Evolutionary conservation across 2,888 invertebrate species (phyloP).

Genomic region (Meiosimyza decipiens): DNA sequence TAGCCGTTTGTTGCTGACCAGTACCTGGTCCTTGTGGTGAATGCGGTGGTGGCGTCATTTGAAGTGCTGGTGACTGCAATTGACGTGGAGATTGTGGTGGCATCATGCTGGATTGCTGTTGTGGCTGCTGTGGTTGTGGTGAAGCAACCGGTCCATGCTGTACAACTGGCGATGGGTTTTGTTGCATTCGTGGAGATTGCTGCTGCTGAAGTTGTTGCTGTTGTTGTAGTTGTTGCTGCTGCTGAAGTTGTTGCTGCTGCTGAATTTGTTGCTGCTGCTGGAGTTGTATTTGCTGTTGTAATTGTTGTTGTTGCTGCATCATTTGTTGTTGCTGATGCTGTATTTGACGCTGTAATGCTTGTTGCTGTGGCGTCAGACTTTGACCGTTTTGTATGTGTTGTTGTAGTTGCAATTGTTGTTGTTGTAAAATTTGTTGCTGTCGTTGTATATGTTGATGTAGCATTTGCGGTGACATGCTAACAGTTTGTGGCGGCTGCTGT

Average conservation of each 20-base stretch:
- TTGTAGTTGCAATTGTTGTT: constrained; percentile 59
- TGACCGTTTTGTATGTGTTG: constrained; percentile 61
- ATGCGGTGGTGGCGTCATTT: constrained; percentile 66
- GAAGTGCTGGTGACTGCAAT: constrained; percentile 64
- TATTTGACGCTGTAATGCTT: constrained; percentile 69
- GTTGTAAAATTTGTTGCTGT: constrained; percentile 60
- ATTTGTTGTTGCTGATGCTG: constrained; percentile 70
- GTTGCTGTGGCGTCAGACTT: constrained; percentile 59
- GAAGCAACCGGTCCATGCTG: constrained; percentile 61
- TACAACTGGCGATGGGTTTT: constrained; percentile 62
- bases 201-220: constrained; percentile 58
- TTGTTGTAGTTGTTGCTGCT: constrained; percentile 66
- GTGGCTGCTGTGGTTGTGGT: constrained; percentile 48
- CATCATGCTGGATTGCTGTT: constrained; percentile 52
- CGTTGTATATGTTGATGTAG: constrained; percentile 55
- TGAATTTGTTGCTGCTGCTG: constrained; percentile 48
- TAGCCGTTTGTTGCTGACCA: constrained; percentile 38
- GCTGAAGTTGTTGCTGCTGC: constrained; percentile 54
- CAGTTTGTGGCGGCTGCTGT: constrained; percentile 54
- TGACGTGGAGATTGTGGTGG: constrained; percentile 64
- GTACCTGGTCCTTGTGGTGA: constrained; percentile 54
- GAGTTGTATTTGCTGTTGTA: constrained; percentile 59
- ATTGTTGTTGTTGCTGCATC: constrained; percentile 66
- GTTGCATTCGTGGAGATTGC: constrained; percentile 62
- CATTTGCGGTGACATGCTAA: constrained; percentile 59